Percentiles rank a stretch among this genome's conserved stretches.
Conservation (phyloP, 2,113 vertebrate species). For the Saccopteryx leptura region DNA sequence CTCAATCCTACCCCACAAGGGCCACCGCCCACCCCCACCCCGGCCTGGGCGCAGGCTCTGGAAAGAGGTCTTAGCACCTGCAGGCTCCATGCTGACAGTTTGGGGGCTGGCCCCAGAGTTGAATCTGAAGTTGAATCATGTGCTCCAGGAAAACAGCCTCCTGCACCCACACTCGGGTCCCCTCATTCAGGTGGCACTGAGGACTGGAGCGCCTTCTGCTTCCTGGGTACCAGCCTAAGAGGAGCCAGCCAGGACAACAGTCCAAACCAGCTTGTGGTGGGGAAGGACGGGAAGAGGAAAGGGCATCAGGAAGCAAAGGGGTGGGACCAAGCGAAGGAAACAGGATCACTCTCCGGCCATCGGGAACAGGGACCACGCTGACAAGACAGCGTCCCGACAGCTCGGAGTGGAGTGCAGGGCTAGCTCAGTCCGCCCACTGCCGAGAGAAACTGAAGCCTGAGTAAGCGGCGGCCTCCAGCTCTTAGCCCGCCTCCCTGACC, state of each 20-base stretch:
- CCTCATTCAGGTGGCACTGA: background rate
- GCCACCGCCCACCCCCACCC: background rate
- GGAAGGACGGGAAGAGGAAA: background rate
- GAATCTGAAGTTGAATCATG: rapidly evolving
- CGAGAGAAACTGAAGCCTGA: background rate
- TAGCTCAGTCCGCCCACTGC: background rate
- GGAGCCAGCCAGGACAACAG: background rate
- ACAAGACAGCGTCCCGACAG: background rate
- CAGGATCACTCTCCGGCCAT: rapidly evolving
- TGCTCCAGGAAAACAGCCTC: background rate
- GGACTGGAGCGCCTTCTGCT: background rate
- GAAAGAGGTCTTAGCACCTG: background rate
- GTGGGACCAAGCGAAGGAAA: rapidly evolving
- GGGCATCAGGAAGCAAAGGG: background rate
- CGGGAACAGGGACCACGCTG: rapidly evolving
- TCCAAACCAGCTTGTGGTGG: background rate
- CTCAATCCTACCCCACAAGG: background rate
- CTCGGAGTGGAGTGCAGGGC: background rate
- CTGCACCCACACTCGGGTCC: background rate
- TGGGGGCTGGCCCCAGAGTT: background rate
- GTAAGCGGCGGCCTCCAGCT: background rate
- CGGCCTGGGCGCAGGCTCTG: background rate
- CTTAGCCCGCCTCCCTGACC: background rate
- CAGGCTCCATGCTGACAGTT: background rate
- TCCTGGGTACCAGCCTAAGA: background rate